These are phyloP conservation scores for Macrochelys suwanniensis DNA, from an alignment of 2,797 vertebrate species.

Conservation along the genomic window DNA sequence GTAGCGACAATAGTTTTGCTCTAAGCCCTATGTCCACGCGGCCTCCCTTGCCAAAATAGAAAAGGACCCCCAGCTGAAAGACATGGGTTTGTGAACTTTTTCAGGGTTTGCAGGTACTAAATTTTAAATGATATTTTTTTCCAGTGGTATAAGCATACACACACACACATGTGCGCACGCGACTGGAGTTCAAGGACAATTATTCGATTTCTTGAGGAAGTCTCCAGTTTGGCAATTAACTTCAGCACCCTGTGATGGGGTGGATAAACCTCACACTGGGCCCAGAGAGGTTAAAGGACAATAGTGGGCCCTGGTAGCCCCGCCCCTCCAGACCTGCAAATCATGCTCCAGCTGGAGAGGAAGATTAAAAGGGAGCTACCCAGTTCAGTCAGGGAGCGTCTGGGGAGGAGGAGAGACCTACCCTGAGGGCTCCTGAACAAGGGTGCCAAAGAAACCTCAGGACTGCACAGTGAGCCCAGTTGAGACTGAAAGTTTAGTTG, in stretches of 20 bases:
- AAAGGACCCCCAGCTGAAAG: neutral
- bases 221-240: neutral
- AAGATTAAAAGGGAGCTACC: too few relatives aligned
- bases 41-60: neutral
- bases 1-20: neutral
- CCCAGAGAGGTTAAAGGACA: too few relatives aligned
- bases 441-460: too few relatives aligned
- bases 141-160: neutral
- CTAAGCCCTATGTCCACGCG: neutral
- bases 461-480: too few relatives aligned
- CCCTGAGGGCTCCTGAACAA: too few relatives aligned
- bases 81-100: neutral
- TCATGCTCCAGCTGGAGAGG: too few relatives aligned
- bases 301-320: too few relatives aligned
- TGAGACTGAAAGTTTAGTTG: too few relatives aligned
- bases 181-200: accelerated
- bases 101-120: neutral
- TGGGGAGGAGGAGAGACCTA: too few relatives aligned
- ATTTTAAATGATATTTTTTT: neutral
- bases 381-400: too few relatives aligned
- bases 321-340: too few relatives aligned
- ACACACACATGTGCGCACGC: accelerated
- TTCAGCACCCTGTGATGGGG: neutral
- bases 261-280: too few relatives aligned
- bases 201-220: neutral